A percentile compares a stretch with the other conserved stretches of the same genome.
Evolutionary conservation across 2,113 vertebrate species (phyloP).

Genomic region (Lamprologus speciosus): DNA sequence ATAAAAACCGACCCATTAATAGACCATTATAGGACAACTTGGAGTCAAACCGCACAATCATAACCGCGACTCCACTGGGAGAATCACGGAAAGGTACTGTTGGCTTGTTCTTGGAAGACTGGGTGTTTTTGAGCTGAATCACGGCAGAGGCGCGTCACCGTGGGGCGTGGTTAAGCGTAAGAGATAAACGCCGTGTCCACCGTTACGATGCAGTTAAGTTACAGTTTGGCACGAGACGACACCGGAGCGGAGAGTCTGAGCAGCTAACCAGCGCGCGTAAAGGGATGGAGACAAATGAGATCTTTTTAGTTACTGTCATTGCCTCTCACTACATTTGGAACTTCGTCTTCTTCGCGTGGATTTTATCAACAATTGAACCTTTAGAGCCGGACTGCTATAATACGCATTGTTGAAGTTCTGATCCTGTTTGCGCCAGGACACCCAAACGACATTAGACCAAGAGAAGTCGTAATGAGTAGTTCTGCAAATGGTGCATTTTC

Average conservation of each 20-base stretch:
- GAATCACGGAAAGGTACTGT: background rate
- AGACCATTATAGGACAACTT: background rate
- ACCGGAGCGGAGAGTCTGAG: background rate
- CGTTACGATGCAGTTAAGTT: slow-evolving; percentile 28
- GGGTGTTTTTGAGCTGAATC: background rate
- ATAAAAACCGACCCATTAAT: background rate
- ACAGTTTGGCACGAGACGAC: background rate
- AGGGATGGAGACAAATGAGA: slow-evolving; percentile 26
- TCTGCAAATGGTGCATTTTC: slow-evolving; percentile 17
- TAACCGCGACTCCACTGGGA: background rate
- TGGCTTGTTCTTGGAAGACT: background rate
- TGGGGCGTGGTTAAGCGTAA: slow-evolving; percentile 32
- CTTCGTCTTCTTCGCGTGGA: background rate
- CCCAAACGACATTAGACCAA: background rate
- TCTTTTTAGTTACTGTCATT: background rate
- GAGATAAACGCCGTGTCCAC: background rate
- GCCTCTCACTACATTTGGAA: slow-evolving; percentile 11
- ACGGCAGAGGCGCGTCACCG: slow-evolving; percentile 40
- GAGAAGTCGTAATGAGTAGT: slow-evolving; percentile 28
- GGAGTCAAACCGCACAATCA: background rate
- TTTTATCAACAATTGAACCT: background rate
- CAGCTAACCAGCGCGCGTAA: background rate
- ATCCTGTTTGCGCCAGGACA: slow-evolving; percentile 27
- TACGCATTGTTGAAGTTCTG: slow-evolving; percentile 43
- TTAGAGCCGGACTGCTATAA: background rate